A percentile compares a stretch with the other conserved stretches of the same genome.
These are phyloP conservation scores for Drosophila lutescens DNA, from an alignment of 2,888 invertebrate species.

Conservation along the genomic window DNA sequence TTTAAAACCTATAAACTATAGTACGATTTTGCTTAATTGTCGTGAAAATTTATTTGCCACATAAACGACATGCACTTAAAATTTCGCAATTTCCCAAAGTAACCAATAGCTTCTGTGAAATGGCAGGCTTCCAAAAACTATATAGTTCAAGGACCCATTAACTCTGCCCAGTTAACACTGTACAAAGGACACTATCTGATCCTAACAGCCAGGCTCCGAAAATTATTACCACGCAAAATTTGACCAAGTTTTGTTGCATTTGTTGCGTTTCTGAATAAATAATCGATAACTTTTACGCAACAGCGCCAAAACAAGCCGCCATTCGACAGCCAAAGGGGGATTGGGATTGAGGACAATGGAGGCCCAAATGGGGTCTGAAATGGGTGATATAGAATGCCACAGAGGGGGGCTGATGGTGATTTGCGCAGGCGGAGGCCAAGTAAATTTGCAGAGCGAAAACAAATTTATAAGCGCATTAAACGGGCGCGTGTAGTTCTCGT, in stretches of 20 bases:
- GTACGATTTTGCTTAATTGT: background rate
- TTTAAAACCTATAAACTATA: background rate
- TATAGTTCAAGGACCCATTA: slow-evolving; percentile 11
- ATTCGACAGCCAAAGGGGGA: slow-evolving; percentile 37
- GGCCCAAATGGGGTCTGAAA: slow-evolving; percentile 3
- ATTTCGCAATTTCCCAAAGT: slow-evolving; percentile 7
- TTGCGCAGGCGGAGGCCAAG: slow-evolving; percentile 27
- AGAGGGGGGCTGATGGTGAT: background rate
- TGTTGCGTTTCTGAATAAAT: slow-evolving; percentile 69
- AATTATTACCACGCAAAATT: slow-evolving; percentile 45
- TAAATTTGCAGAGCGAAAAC: slow-evolving; percentile 71
- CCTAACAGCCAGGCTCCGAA: slow-evolving; percentile 14
- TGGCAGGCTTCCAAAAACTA: background rate
- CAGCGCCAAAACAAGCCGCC: slow-evolving; percentile 55
- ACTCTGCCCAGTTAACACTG: slow-evolving; percentile 29
- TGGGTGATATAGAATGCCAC: background rate
- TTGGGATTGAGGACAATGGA: slow-evolving; percentile 25
- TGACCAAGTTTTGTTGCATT: slow-evolving; percentile 53
- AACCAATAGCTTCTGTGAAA: slow-evolving; percentile 1
- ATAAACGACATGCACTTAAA: background rate
- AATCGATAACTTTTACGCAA: slow-evolving; percentile 74
- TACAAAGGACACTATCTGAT: slow-evolving; percentile 38
- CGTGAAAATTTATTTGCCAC: background rate
- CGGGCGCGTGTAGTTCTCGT: slow-evolving; percentile 65
- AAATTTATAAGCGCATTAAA: slow-evolving; percentile 78